Evolutionary conservation across 2,888 invertebrate species (phyloP).

Genomic region (Dromius quadrimaculatus): DNA sequence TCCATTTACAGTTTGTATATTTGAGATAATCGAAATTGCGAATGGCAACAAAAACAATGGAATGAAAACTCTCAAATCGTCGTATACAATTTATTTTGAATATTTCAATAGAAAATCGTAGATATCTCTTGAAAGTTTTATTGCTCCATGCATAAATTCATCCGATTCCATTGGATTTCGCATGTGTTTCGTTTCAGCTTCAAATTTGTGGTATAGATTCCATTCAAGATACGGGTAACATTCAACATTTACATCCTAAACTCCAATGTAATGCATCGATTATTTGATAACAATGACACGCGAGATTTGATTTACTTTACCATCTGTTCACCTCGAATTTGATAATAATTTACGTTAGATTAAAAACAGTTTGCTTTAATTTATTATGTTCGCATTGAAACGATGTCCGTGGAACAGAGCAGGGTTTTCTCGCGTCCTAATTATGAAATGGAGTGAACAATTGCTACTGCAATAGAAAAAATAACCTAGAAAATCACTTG

Average conservation of each 20-base stretch:
- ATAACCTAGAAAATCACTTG: constrained; percentile 19
- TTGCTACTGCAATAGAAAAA: background rate
- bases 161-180: background rate
- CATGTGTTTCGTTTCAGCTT: constrained; percentile 25
- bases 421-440: background rate
- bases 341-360: background rate
- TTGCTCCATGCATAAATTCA: constrained; percentile 21
- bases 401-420: background rate
- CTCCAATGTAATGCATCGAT: constrained; percentile 17
- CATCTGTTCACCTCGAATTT: background rate
- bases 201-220: constrained; percentile 15
- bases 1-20: too few relatives aligned
- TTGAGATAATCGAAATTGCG: too few relatives aligned
- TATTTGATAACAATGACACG: constrained; percentile 28
- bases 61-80: too few relatives aligned
- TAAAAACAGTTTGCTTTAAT: background rate
- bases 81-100: too few relatives aligned
- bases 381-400: background rate
- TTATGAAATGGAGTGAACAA: background rate
- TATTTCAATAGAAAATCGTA: too few relatives aligned
- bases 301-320: constrained; percentile 7
- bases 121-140: too few relatives aligned
- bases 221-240: constrained; percentile 9
- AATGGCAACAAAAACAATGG: too few relatives aligned
- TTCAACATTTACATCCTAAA: constrained; percentile 11